These are phyloP conservation scores for Ophioderma brevispina DNA, from an alignment of 35 echinoderm and acorn worm species.

Conservation along the genomic window DNA sequence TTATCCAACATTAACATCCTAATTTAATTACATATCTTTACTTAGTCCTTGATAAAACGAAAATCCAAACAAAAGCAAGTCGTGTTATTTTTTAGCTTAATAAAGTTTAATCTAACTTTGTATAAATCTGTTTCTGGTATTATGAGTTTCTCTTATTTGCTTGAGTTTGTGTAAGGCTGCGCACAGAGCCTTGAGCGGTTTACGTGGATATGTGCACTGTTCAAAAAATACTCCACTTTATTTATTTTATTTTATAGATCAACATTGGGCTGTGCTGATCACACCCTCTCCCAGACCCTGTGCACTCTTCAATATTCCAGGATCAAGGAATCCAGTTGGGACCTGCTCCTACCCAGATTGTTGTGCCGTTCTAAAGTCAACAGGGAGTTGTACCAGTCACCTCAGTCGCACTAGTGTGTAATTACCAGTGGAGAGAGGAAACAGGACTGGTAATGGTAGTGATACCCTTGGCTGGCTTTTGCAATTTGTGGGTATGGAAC, in stretches of 20 bases:
- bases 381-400: constrained; percentile 64
- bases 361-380: constrained; percentile 32
- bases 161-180: too few species aligned
- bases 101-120: too few species aligned
- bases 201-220: too few species aligned
- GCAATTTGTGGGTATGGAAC: constrained; percentile 87
- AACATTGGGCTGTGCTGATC: constrained; percentile 77
- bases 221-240: too few species aligned
- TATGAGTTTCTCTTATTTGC: too few species aligned
- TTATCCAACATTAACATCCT: too few species aligned
- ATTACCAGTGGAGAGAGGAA: constrained; percentile 71
- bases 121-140: too few species aligned
- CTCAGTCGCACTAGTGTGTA: constrained; percentile 62
- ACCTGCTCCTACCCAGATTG: constrained; percentile 74
- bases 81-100: too few species aligned
- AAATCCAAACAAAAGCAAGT: too few species aligned
- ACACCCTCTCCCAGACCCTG: constrained; percentile 32
- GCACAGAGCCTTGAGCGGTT: too few species aligned
- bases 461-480: constrained; percentile 69
- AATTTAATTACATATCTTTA: too few species aligned
- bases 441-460: constrained; percentile 65
- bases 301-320: constrained; percentile 64
- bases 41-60: too few species aligned
- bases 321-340: constrained; percentile 76
- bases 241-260: constrained; percentile 39